Base-by-base conservation (phyloP, 2,888 invertebrate species). In the Polyploca ridens region DNA sequence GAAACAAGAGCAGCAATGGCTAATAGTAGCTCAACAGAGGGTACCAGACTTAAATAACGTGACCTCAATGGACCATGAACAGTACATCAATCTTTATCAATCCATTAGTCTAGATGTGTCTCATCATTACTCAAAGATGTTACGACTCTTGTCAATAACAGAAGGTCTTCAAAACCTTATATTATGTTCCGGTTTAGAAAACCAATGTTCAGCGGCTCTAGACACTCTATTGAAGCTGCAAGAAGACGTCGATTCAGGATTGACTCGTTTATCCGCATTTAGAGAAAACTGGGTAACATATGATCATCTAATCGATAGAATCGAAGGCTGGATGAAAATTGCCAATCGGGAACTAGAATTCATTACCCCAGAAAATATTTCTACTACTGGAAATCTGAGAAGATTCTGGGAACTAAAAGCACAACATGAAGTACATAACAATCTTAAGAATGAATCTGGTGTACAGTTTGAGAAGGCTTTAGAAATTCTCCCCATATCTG, bases 361-460 rank as follows among this genome's bases (percentile, higher is more conserved):
- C 35, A 95, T 98, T 49, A 96, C 96, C 0, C 93, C 95, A 13
- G 96, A 96, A 69, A 95, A 95, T 44, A 94, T 95, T 16, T 95
- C 95, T 63, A 95, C 95, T 0, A 95, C 96, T 11, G 96, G 96
- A 63, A 97, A 97, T 77, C 96, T 97, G 88, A 95, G 97, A 74
- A 96, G 97, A 76, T 98, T 98, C 90, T 98, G 98, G 98, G 98
- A 98, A 89, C 88, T 98, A 60, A 98, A 97, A 86, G 98, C 98
- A 0, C 97, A 98, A 77, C 97, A 97, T 78, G 98, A 98, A 92
- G 96, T 98, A 33, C 95, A 98, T 84, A 97, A 97, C 74, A 96
- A 96, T 72, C 95, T 97, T 62, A 95, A 96, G 63, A 96, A 96
- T 67, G 97, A 97, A 74, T 96, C 97, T 0, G 96, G 96, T 19